Evolutionary conservation across 2,113 vertebrate species (phyloP).

Genomic region (Leiothrix lutea): DNA sequence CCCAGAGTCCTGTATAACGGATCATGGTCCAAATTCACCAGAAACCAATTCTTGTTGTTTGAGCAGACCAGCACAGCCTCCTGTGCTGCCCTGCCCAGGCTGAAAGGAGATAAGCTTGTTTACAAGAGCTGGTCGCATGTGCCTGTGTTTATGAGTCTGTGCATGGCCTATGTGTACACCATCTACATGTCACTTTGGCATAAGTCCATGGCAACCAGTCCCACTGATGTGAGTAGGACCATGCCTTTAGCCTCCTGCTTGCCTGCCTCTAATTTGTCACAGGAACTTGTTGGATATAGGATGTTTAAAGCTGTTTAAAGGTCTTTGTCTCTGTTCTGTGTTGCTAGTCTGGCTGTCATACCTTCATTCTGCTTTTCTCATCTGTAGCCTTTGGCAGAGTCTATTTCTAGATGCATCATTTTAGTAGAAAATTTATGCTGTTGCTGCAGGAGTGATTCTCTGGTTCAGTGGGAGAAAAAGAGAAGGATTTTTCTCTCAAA

Average conservation of each 20-base stretch:
- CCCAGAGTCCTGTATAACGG: fast-evolving
- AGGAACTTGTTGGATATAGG: fast-evolving
- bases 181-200: fast-evolving
- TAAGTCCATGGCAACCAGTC: neutral
- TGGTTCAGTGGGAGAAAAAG: neutral
- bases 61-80: neutral
- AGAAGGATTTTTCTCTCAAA: neutral
- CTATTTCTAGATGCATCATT: neutral
- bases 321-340: neutral
- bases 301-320: neutral
- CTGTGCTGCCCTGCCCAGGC: neutral
- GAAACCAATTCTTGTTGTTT: neutral
- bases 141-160: neutral
- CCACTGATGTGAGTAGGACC: neutral
- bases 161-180: neutral
- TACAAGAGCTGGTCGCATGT: neutral
- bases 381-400: neutral
- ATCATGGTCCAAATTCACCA: neutral
- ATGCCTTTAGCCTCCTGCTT: neutral
- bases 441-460: neutral
- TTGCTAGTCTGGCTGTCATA: neutral
- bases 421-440: neutral
- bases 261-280: neutral
- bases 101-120: neutral
- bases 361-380: neutral